Conservation (phyloP, 2,888 invertebrate species). For the Pristionchus entomophagus region DNA sequence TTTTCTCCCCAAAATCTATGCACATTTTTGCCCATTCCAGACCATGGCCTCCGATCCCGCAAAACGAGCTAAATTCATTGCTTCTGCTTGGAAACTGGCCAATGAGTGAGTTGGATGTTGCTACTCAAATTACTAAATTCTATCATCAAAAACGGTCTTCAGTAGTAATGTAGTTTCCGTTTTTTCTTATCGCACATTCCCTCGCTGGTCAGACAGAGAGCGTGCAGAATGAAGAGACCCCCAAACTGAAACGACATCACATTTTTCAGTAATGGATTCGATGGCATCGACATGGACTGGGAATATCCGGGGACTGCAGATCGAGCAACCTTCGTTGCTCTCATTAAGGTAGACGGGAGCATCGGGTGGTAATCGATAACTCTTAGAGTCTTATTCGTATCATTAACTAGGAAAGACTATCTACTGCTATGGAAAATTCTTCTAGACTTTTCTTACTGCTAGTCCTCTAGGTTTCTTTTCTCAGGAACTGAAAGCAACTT, state of each 20-base stretch:
- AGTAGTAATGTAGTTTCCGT: too few species aligned
- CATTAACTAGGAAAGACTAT: too few species aligned
- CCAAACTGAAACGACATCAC: background rate
- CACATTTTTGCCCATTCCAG: background rate
- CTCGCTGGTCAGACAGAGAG: too few species aligned
- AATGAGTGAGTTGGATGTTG: conserved; percentile 30
- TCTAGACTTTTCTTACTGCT: too few species aligned
- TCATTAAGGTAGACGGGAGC: conserved; percentile 10
- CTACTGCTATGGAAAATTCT: too few species aligned
- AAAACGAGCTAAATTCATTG: conserved; percentile 10
- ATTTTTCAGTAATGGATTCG: conserved; percentile 8
- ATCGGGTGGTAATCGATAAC: background rate
- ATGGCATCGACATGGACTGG: conserved; percentile 47
- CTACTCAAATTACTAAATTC: too few species aligned
- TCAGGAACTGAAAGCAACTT: conserved; percentile 23
- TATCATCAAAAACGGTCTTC: too few species aligned
- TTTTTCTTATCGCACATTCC: too few species aligned
- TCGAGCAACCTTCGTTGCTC: conserved; percentile 25
- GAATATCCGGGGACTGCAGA: conserved; percentile 29
- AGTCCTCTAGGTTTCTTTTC: too few species aligned
- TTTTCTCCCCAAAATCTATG: background rate
- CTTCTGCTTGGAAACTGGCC: conserved; percentile 39
- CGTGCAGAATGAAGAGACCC: background rate
- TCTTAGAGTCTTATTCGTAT: background rate
- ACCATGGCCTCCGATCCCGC: conserved; percentile 25